Base-by-base conservation (phyloP, 2,888 invertebrate genomes). In the Prenolepis imparis region DNA sequence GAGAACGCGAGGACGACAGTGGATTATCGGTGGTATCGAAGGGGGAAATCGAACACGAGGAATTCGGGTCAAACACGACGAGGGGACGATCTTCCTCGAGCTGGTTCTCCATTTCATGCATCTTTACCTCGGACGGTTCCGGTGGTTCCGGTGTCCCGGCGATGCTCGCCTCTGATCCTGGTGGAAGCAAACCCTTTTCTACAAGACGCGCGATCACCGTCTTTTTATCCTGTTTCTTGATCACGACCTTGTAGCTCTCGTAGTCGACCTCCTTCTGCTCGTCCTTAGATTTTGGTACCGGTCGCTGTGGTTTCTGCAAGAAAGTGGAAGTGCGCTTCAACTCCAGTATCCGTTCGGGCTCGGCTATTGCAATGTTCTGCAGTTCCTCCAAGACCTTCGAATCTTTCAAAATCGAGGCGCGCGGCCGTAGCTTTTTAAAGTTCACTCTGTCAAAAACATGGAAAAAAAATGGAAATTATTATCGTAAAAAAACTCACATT, bases 221-320 rank as follows among this genome's bases (percentile, higher is more conserved):
- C 83, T 93, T 94, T 78, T 91, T 93, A 32, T 92, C 92, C 85
- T 94, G 94, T 83, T 94, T 95, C 82, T 93, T 93, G 68, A 95
- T 95, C 32, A 94, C 91, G 55, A 94, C 94, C 66, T 81, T 92
- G 86, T 95, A 95, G 3, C 90, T 83, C 75, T 93, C 93, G 36
- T 39, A 82, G 32, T 82, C 85, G 41, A 41, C 32, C 21, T 85
- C 83, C 18, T 85, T 73, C 64, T 74, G 74, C 86, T 94, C 92
- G 55, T 85, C 84, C 83, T 90, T 90, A 0, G 94, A 92, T 70
- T 90, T 90, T 0, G 97, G 97, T 87, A 96, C 96, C 0, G 97
- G 96, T 28, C 97, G 95, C 89, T 96, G 96, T 0, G 98, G 98
- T 90, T 97, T 97, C 93, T 97, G 97, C 85, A 98, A 93, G 92